phyloP scores from a whole-genome alignment of 2,888 invertebrate species.

The Amblyjoppa proteus region DNA sequence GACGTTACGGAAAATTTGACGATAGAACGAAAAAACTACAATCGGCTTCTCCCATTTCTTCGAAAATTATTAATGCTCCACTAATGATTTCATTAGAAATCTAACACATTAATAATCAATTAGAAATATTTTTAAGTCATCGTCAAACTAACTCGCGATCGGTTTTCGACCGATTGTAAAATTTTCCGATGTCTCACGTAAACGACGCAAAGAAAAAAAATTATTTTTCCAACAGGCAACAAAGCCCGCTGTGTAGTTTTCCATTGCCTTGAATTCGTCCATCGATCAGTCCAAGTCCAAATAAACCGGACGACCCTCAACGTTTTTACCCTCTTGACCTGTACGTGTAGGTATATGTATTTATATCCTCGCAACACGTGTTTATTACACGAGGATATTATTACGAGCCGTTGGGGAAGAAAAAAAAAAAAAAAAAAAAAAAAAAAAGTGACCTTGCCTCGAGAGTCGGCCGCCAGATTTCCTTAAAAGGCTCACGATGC shows the following conservation, averaged over 20 bases:
- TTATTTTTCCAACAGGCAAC: constrained; percentile 21
- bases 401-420: not conserved
- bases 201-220: not conserved
- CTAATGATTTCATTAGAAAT: not conserved
- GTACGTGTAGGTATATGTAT: not conserved
- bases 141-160: not conserved
- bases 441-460: constrained; percentile 58
- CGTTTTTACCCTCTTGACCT: not conserved
- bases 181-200: not conserved
- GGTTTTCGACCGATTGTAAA: not conserved
- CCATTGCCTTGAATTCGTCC: constrained; percentile 5
- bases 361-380: not conserved
- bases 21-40: not conserved
- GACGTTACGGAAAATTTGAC: constrained; percentile 5
- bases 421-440: constrained; percentile 30
- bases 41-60: not conserved
- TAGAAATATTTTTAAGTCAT: no score
- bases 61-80: not conserved
- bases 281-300: not conserved
- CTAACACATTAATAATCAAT: not conserved
- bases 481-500: constrained; percentile 72
- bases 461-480: constrained; percentile 60
- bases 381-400: constrained; percentile 3
- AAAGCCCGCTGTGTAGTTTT: not conserved
- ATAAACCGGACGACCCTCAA: not conserved